phyloP scores from a whole-genome alignment of 2,797 vertebrate genomes.

The Chelidonichthys spinosus region DNA sequence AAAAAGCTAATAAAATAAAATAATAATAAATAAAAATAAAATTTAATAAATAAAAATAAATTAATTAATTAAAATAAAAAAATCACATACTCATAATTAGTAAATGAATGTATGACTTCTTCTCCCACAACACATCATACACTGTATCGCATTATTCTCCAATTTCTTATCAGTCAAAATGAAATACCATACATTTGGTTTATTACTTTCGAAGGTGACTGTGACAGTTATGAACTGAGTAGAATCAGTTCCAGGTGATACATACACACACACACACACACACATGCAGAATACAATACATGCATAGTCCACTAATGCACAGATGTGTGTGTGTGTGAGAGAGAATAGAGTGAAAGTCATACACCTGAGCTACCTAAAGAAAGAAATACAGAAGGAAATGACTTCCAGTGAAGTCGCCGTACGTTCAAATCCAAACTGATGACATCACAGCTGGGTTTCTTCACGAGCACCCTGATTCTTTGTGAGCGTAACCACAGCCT shows the following conservation, averaged over 20 bases:
- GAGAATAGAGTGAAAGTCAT: neutral
- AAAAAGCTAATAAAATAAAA: no score
- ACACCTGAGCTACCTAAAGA: neutral
- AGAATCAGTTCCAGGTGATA: neutral
- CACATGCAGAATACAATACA: no score
- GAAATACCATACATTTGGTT: neutral
- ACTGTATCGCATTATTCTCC: neutral
- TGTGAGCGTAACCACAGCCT: slow-evolving; percentile 46
- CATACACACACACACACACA: no score
- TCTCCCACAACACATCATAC: neutral
- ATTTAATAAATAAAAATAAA: no score
- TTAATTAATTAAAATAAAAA: neutral
- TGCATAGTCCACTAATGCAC: no score
- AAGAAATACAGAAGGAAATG: slow-evolving; percentile 2
- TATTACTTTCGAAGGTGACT: neutral
- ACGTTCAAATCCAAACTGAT: slow-evolving; percentile 26
- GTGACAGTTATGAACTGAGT: neutral
- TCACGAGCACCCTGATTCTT: slow-evolving; percentile 15
- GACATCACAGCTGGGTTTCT: slow-evolving; percentile 4
- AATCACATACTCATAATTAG: neutral
- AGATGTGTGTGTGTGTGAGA: neutral
- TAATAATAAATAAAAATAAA: no score
- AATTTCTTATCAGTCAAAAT: slow-evolving; percentile 6
- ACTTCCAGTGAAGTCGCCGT: neutral
- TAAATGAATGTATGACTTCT: neutral